Percentiles rank a stretch among this genome's conserved stretches.
Conservation (phyloP, 2,797 vertebrate species). For the Pyrocephalus nanus region DNA sequence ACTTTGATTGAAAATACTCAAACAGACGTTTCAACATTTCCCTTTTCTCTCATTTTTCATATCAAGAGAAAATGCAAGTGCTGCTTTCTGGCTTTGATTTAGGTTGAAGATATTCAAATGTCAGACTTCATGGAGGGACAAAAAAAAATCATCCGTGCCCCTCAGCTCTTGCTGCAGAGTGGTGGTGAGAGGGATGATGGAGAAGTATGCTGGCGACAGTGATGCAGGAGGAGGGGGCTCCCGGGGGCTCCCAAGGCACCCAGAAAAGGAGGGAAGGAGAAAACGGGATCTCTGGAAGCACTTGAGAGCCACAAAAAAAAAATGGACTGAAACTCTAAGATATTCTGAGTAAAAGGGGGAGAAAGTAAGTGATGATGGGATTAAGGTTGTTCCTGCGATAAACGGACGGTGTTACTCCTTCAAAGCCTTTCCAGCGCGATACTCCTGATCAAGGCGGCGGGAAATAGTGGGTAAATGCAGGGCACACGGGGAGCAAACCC, state of each 20-base stretch:
- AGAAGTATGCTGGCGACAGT: not conserved
- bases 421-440: not conserved
- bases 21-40: not conserved
- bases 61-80: not conserved
- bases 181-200: fast-evolving
- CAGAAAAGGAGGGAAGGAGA: not conserved
- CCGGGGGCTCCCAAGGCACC: not conserved
- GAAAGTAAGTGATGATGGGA: too few species aligned
- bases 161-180: not conserved
- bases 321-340: not conserved
- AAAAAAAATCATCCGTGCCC: fast-evolving
- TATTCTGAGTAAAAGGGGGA: not conserved
- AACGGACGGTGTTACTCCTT: fast-evolving
- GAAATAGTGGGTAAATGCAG: fast-evolving
- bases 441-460: fast-evolving
- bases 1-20: not conserved
- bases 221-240: not conserved
- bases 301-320: not conserved
- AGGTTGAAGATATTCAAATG: not conserved
- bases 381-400: not conserved
- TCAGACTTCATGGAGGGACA: not conserved
- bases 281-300: not conserved
- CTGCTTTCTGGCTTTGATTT: not conserved
- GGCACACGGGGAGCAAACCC: fast-evolving
- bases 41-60: not conserved